phyloP scores from a whole-genome alignment of 2,797 vertebrate genomes.

The Hydrophis major region DNA sequence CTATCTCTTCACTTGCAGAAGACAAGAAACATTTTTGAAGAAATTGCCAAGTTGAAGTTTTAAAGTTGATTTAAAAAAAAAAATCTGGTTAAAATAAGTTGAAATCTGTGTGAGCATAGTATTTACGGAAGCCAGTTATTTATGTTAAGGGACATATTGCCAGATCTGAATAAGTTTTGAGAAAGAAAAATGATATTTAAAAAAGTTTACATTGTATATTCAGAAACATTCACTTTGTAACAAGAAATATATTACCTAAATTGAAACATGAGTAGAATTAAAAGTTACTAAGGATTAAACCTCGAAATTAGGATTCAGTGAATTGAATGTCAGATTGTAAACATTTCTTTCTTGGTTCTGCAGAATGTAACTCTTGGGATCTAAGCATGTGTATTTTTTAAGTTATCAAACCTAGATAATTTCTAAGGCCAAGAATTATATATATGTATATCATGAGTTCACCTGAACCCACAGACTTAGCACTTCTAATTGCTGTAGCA shows the following conservation, averaged over 20 bases:
- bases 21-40: conserved; percentile 19
- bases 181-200: background rate
- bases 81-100: background rate
- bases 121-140: background rate
- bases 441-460: background rate
- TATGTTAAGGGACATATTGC: background rate
- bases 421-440: background rate
- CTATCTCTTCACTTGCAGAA: conserved; percentile 48
- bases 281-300: background rate
- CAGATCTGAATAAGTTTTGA: background rate
- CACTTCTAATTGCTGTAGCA: background rate
- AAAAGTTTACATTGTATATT: conserved; percentile 3
- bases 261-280: background rate
- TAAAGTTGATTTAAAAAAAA: background rate
- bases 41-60: background rate
- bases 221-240: background rate
- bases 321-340: background rate
- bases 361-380: background rate
- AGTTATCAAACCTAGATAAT: background rate
- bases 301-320: background rate
- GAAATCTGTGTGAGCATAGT: conserved; percentile 10
- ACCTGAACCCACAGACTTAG: background rate
- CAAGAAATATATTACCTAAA: background rate
- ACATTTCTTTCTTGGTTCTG: background rate
- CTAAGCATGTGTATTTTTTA: background rate